Evolutionary conservation across 1,140 invertebrate species (phyloP).

Genomic region (Micrasema minimum): DNA sequence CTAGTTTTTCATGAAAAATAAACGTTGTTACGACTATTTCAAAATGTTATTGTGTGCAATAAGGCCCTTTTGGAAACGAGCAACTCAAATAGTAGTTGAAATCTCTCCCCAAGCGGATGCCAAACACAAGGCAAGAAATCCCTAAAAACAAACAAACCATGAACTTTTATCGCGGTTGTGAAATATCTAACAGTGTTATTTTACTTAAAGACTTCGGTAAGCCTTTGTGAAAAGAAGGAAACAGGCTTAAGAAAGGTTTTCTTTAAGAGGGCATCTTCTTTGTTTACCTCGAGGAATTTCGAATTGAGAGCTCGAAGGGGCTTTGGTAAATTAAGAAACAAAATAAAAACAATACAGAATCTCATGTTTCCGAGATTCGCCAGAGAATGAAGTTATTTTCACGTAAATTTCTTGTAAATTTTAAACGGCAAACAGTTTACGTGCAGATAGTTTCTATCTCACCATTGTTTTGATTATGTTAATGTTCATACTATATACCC

Average conservation of each 20-base stretch:
- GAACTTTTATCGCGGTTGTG: constrained; percentile 43
- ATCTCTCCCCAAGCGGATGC: constrained; percentile 1
- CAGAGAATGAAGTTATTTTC: not conserved
- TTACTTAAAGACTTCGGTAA: constrained; percentile 42
- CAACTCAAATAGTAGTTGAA: constrained; percentile 21
- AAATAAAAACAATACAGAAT: constrained; percentile 23
- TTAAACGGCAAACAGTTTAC: too few species aligned
- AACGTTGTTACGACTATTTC: too few species aligned
- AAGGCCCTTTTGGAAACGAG: constrained; percentile 16
- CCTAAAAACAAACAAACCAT: constrained; percentile 38
- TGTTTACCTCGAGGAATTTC: constrained; percentile 23
- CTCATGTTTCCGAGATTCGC: not conserved
- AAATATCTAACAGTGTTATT: constrained; percentile 45
- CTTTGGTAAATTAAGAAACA: constrained; percentile 28
- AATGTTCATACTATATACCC: too few species aligned
- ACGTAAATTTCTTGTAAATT: too few species aligned
- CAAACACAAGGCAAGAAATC: constrained; percentile 38
- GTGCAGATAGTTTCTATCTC: too few species aligned
- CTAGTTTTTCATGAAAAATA: too few species aligned
- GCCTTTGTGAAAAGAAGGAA: constrained; percentile 32
- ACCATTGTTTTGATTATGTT: too few species aligned
- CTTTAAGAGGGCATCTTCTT: constrained; percentile 27
- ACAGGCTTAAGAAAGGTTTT: constrained; percentile 31
- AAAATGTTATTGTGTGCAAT: too few species aligned
- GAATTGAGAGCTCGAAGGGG: constrained; percentile 17